Conservation (phyloP, 35 echinoderm and acorn worm genomes). For the Amphiura filiformis region DNA sequence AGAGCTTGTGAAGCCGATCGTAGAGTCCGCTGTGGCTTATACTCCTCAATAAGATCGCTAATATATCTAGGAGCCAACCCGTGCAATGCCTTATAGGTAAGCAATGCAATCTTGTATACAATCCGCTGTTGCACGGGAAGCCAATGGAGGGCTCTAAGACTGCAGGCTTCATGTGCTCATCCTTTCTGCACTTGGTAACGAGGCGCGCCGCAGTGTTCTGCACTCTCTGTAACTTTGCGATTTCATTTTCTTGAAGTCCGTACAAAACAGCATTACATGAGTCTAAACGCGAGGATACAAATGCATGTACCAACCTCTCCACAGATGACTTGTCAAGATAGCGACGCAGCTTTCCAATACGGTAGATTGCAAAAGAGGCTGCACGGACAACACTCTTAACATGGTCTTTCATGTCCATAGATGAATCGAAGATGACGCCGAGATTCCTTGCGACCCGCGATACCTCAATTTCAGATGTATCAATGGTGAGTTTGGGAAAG, state of each 20-base stretch:
- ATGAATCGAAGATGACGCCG: neutral
- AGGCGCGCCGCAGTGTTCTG: neutral
- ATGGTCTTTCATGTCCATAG: neutral
- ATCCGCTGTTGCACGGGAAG: neutral
- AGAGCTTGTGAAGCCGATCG: constrained; percentile 2
- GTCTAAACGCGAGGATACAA: neutral
- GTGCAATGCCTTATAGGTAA: neutral
- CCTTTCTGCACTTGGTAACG: neutral
- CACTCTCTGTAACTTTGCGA: neutral
- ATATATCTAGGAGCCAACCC: neutral
- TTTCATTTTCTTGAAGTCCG: constrained; percentile 1
- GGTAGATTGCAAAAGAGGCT: neutral
- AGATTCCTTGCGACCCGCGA: neutral
- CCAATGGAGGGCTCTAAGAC: neutral
- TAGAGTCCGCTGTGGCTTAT: neutral
- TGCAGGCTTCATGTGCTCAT: neutral
- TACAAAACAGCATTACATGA: neutral
- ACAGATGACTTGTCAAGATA: neutral
- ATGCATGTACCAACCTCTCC: neutral
- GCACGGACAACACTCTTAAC: neutral
- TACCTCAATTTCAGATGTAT: neutral
- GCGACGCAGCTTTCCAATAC: neutral
- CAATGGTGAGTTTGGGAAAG: neutral
- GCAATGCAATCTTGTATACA: neutral
- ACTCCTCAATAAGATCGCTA: neutral